Evolutionary conservation across 2,797 vertebrate species (phyloP), one percentile per base, ranked within the genome.

Genomic region (Darevskia mixta): DNA sequence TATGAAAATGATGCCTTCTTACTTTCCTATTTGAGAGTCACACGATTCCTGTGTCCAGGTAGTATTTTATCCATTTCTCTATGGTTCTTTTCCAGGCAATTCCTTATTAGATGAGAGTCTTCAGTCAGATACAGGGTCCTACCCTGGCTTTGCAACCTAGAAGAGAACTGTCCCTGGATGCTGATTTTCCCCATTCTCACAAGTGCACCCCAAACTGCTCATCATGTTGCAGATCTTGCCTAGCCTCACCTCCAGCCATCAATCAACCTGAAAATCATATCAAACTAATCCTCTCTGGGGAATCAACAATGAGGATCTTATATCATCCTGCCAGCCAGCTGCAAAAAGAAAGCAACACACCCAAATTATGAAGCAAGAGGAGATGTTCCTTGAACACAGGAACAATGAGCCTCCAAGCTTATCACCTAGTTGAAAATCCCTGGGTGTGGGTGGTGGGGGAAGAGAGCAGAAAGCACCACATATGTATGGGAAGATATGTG

Each of bases 171-270:
- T 32, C 75, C 41, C 49, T 84, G 35, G 67, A 58, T 83, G 41
- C 32, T 76, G 43, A 55, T 32, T 75, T 55, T 0, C 0, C 72
- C 58, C 4, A 72, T n/a, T 69, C 55, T 79, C 20, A 0, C 23
- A 0, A n/a, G 38, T 72, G 23, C 0, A 66, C 35, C 64, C 58
- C 41, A 25, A 0, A 0, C 0, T 0, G 32, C 61, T 43, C 23
- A 0, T 43, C 23, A 0, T 0, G 6, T n/a, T 23, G 0, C 2
- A 29, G 7, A 17, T 58, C 29, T 76, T 85, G 0, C 58, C 25
- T 0, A 0, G 1, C 69, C 49, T 35, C 0, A 0, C 1, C 13
- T 41, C 69, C 4, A 69, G 0, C 84, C 82, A 0, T n/a, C 8
- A 66, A 80, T 69, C 5, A 79, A 8, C 58, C 86, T 1, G 0